These are phyloP conservation scores for Tetramorium bicarinatum DNA, from an alignment of 2,888 invertebrate genomes.

Conservation along the genomic window DNA sequence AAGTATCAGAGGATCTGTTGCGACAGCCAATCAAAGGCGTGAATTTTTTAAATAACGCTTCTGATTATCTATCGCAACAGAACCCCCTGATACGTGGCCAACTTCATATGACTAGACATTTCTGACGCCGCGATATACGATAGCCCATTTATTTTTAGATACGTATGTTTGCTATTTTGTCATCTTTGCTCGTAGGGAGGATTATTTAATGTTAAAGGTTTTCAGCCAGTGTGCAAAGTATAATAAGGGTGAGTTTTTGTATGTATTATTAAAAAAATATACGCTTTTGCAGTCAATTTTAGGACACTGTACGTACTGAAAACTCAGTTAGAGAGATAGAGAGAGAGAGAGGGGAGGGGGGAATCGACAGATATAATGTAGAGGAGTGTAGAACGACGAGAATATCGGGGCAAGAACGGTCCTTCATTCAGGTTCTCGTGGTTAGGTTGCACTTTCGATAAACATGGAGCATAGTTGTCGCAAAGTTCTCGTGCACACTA, in stretches of 20 bases:
- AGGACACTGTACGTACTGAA: background rate
- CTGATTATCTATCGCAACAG: too few species aligned
- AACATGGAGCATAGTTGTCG: conserved; percentile 27
- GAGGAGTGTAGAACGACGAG: background rate
- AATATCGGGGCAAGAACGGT: conserved; percentile 23
- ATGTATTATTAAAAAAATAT: background rate
- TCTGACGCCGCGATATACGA: too few species aligned
- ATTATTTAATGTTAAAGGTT: too few species aligned
- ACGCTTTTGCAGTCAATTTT: background rate
- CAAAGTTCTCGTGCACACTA: background rate
- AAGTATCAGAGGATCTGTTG: too few species aligned
- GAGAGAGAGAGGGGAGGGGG: background rate
- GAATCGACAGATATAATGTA: background rate
- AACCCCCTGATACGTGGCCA: too few species aligned
- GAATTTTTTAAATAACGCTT: too few species aligned
- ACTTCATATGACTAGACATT: too few species aligned
- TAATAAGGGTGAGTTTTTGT: background rate
- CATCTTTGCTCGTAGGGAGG: too few species aligned
- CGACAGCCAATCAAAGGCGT: too few species aligned
- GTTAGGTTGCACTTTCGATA: conserved; percentile 9
- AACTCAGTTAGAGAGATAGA: background rate
- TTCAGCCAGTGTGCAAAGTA: background rate
- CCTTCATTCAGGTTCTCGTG: conserved; percentile 24
- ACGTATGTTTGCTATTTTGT: too few species aligned
- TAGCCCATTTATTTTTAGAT: too few species aligned